Percentiles rank a stretch among this genome's conserved stretches.
phyloP scores from a whole-genome alignment of 2,113 vertebrate genomes.

The Mormyrus iriodes region DNA sequence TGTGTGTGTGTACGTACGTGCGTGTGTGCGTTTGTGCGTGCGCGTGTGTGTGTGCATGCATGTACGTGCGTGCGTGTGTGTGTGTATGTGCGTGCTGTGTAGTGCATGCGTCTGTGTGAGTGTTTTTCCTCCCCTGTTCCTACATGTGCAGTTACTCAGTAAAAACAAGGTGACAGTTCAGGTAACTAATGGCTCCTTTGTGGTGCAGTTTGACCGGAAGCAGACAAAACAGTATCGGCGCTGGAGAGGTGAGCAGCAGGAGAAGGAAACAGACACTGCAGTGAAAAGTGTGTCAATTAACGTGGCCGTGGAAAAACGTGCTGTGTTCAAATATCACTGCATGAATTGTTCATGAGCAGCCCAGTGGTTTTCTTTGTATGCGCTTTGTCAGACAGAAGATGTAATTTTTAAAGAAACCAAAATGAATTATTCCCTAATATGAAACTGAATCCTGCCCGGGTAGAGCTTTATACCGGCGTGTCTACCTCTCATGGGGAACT shows the following conservation, averaged over 20 bases:
- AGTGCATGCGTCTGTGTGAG: not conserved
- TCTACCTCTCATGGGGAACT: not conserved
- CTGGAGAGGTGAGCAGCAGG: not conserved
- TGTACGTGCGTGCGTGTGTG: not conserved
- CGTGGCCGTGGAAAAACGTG: not conserved
- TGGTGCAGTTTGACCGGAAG: not conserved
- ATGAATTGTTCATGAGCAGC: not conserved
- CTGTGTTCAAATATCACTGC: not conserved
- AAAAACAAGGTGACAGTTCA: not conserved
- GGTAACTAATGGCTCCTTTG: not conserved
- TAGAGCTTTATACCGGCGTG: not conserved
- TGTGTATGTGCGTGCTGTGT: constrained; percentile 3
- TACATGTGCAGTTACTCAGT: not conserved
- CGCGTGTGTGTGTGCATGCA: not conserved
- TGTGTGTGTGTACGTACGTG: not conserved
- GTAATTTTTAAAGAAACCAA: constrained; percentile 3
- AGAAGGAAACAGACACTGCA: not conserved
- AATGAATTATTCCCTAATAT: constrained; percentile 16
- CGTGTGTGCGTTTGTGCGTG: too few species aligned
- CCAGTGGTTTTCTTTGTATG: not conserved
- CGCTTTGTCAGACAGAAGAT: not conserved
- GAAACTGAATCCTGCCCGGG: not conserved
- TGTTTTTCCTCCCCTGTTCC: not conserved
- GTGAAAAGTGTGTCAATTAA: not conserved
- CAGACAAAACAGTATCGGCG: not conserved